Conservation (phyloP, 1,140 invertebrate species). For the Chrysoperla carnea region DNA sequence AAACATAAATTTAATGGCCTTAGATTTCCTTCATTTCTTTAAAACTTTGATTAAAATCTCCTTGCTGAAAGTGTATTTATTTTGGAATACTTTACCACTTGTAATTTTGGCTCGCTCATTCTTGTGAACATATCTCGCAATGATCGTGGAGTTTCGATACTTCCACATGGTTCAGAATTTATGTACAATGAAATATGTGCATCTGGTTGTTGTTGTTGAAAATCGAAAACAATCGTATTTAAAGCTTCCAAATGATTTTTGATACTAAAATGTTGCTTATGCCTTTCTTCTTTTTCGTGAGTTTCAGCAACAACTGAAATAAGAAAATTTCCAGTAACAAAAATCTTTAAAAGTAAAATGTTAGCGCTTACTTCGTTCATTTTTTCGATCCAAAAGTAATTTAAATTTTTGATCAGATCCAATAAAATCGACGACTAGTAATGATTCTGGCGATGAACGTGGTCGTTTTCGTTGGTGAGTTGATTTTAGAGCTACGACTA, state of each 20-base stretch:
- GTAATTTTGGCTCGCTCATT: constrained; percentile 17
- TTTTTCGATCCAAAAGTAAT: constrained; percentile 40
- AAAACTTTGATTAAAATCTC: too few relatives aligned
- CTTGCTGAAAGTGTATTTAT: too few relatives aligned
- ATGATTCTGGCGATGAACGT: constrained; percentile 31
- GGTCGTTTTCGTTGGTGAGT: constrained; percentile 34
- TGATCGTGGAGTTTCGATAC: constrained; percentile 25
- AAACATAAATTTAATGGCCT: background rate
- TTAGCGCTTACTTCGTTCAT: constrained; percentile 37
- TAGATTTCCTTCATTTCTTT: too few relatives aligned
- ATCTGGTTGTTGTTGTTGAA: constrained; percentile 31
- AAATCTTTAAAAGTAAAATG: background rate
- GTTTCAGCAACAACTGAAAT: constrained; percentile 39
- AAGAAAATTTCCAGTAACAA: constrained; percentile 1
- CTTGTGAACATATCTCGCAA: constrained; percentile 26
- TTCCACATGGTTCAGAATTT: constrained; percentile 34
- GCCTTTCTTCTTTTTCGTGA: constrained; percentile 24
- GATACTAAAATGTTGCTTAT: constrained; percentile 30
- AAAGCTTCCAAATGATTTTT: constrained; percentile 29
- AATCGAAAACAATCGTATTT: constrained; percentile 29
- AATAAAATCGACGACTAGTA: constrained; percentile 44
- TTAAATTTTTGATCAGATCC: constrained; percentile 40
- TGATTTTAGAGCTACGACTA: constrained; percentile 40
- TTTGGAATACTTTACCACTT: constrained; percentile 21
- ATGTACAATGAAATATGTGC: constrained; percentile 33